Evolutionary conservation across 2,113 vertebrate genomes (phyloP).

Genomic region (Tupaia chinensis): DNA sequence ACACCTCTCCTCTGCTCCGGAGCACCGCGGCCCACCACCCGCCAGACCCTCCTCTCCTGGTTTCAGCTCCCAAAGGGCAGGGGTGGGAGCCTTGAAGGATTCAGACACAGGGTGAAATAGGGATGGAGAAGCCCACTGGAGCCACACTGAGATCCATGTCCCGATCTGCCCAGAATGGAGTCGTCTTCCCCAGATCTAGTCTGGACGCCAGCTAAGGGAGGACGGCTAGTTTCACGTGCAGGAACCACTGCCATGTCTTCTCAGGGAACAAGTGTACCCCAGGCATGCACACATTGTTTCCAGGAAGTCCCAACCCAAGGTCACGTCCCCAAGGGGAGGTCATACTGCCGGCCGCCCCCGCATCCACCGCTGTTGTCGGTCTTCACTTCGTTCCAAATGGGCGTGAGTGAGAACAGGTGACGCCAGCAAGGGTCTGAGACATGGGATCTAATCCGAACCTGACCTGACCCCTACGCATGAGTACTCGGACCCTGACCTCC

Average conservation of each 20-base stretch:
- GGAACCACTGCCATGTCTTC: not conserved
- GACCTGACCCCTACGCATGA: not conserved
- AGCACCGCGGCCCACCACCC: slow-evolving; percentile 82
- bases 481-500: not conserved
- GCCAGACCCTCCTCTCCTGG: slow-evolving; percentile 62
- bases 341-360: not conserved
- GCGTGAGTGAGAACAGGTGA: not conserved
- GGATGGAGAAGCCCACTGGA: not conserved
- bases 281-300: not conserved
- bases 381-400: not conserved
- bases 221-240: not conserved
- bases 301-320: not conserved
- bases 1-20: slow-evolving; percentile 89
- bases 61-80: not conserved
- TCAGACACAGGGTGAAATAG: not conserved
- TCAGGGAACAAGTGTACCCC: not conserved
- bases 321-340: not conserved
- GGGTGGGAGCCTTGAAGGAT: not conserved
- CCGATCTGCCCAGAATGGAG: not conserved
- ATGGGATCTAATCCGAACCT: not conserved
- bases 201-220: not conserved
- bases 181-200: not conserved
- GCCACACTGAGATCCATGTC: not conserved
- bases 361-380: not conserved
- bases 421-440: not conserved